Evolutionary conservation across 1,140 invertebrate genomes (phyloP).

Genomic region (Aphidius ervi): DNA sequence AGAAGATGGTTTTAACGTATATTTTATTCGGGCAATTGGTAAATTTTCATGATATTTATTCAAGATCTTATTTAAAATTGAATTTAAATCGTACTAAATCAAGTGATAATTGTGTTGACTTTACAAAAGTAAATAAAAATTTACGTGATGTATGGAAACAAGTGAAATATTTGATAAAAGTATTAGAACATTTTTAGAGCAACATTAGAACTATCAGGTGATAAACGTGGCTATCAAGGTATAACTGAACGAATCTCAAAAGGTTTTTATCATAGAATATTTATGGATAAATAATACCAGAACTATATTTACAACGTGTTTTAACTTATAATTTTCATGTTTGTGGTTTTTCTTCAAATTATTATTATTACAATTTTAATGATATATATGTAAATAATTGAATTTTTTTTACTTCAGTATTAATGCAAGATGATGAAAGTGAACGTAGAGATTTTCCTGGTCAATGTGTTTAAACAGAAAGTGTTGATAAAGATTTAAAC

Average conservation of each 20-base stretch:
- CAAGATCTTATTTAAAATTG: slow-evolving; percentile 64
- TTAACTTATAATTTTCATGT: slow-evolving; percentile 80
- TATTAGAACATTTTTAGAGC: slow-evolving; percentile 71
- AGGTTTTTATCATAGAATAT: slow-evolving; percentile 75
- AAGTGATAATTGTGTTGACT: slow-evolving; percentile 66
- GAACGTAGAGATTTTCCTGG: too few relatives aligned
- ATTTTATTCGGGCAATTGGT: slow-evolving; percentile 82
- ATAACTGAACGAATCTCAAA: slow-evolving; percentile 59
- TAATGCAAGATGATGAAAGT: too few relatives aligned
- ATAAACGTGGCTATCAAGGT: slow-evolving; percentile 70
- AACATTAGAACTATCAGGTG: slow-evolving; percentile 76
- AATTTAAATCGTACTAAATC: slow-evolving; percentile 64
- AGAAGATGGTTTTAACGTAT: slow-evolving; percentile 77
- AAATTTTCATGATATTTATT: slow-evolving; percentile 79
- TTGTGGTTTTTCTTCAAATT: too few relatives aligned
- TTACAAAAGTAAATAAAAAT: slow-evolving; percentile 53
- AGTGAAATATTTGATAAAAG: slow-evolving; percentile 73
- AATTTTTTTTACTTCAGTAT: too few relatives aligned
- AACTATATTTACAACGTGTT: slow-evolving; percentile 81
- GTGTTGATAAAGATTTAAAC: slow-evolving; percentile 50
- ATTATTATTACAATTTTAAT: too few relatives aligned
- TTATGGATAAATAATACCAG: slow-evolving; percentile 81
- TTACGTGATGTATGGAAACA: slow-evolving; percentile 58
- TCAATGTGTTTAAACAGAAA: too few relatives aligned
- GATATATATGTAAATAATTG: too few relatives aligned